Evolutionary conservation across 2,113 vertebrate species (phyloP), one percentile per base, ranked within the genome.

Genomic region (Chroicocephalus ridibundus): DNA sequence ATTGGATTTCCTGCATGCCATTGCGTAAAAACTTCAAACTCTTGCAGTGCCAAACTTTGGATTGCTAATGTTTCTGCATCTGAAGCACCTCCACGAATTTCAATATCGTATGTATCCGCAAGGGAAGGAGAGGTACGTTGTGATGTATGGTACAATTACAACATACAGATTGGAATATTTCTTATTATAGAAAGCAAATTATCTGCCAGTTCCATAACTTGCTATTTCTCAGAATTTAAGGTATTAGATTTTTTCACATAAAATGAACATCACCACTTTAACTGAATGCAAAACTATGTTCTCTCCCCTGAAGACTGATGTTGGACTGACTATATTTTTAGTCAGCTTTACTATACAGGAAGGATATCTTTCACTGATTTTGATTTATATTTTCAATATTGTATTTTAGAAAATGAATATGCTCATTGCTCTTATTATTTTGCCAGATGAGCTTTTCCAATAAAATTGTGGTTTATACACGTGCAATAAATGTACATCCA

Each of bases 341-440:
- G 57, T 52, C 49, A 82, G 10, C 10, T 89, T 93, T 92, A n/a
- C 36, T 8, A 29, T 15, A 83, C 62, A 77, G 81, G 40, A 65
- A 61, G 12, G 21, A 5, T 79, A 93, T 86, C 12, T 55, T 15
- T 54, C 29, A 82, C 27, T 40, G 70, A 88, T 69, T 92, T 91
- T 64, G 34, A 51, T 97, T 95, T 90, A 74, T 60, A n/a, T 91
- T 82, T 70, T 93, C 90, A 88, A 90, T 94, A 84, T 83, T 94
- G 34, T 66, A 76, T 92, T 92, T 94, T 60, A 83, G 82, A 96
- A 54, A 96, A 64, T 51, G 18, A 92, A 75, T 87, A 77, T 85
- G 42, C 32, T 90, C 29, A 60, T 68, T 79, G 69, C 42, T 91
- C 11, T 87, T 85, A 61, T 95, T 80, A 82, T 87, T 93, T 90